Base-by-base conservation (phyloP, 2,888 invertebrate species). In the Sacculina carcini region DNA sequence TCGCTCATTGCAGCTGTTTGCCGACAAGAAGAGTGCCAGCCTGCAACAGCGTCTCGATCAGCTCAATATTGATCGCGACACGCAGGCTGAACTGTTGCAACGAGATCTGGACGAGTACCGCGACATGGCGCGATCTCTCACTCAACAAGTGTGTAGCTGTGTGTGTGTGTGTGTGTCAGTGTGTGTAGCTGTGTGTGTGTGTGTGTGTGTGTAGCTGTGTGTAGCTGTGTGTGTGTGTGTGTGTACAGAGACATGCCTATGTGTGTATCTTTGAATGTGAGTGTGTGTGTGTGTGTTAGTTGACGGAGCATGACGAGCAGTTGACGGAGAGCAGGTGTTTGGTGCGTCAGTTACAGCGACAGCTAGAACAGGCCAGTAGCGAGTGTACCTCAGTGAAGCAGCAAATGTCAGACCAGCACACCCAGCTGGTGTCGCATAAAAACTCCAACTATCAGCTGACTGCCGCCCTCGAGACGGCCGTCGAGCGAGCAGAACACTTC, bases 361-460 rank as follows among this genome's bases (percentile, higher is more conserved):
- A 59, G 36, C 56, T 56, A 42, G 47, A 64, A 63, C 49, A 63
- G 48, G 53, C 57, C 34, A 59, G 58, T 39, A 59, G 60, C 14
- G 75, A 76, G 55, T 67, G 68, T 39, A 63, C 66, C 23, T 58
- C 65, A 26, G 63, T 76, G 1, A 76, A 76, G 59, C 75, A 77
- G 59, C 76, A 77, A 62, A 68, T 68, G 34, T 68, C 74, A 1
- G 66, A 67, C 48, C 68, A 72, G 56, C 64, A 76, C 29, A 76
- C 75, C 1, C 69, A 71, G 55, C 64, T 74, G 48, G 68, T 71
- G 53, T 68, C 69, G 48, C 56, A 74, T 36, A 73, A 74, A 56
- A 72, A 72, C 40, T 66, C 68, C 5, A 76, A 75, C 61, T 65
- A 69, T 51, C 68, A 68, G 57, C 61, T 73, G 39, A 67, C 65